phyloP scores from a whole-genome alignment of 2,797 vertebrate genomes.

The Margarornis squamiger region DNA sequence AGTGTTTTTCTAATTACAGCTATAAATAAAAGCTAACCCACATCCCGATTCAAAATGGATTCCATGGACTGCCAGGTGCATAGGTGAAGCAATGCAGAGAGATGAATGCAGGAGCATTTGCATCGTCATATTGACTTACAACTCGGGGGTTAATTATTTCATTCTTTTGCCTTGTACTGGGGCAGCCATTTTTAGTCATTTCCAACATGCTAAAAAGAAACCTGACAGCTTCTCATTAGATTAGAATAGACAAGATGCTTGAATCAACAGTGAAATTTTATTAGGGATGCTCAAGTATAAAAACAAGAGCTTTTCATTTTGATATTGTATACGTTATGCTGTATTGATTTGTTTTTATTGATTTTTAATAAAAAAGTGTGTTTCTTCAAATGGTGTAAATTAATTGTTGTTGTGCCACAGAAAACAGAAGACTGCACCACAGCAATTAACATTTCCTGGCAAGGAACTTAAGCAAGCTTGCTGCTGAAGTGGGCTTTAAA shows the following conservation, averaged over 20 bases:
- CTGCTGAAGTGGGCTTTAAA: constrained; percentile 33
- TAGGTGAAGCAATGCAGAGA: constrained; percentile 3
- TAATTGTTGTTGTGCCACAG: constrained; percentile 43
- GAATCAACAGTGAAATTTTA: constrained; percentile 31
- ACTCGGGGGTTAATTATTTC: constrained; percentile 39
- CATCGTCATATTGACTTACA: constrained; percentile 38
- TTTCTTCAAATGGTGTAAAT: constrained; percentile 57
- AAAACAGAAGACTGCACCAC: constrained; percentile 53
- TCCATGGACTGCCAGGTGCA: not conserved
- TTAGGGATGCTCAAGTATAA: constrained; percentile 6
- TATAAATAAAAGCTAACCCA: constrained; percentile 43
- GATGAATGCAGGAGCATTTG: not conserved
- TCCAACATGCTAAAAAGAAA: constrained; percentile 53
- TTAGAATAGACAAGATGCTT: constrained; percentile 33
- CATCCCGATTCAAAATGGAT: constrained; percentile 3
- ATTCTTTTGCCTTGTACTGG: not conserved
- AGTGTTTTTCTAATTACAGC: constrained; percentile 47
- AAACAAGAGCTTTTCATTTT: constrained; percentile 52
- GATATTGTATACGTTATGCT: not conserved
- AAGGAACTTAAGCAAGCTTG: not conserved
- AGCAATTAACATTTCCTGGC: constrained; percentile 68
- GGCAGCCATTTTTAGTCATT: constrained; percentile 29
- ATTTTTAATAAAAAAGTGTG: constrained; percentile 63
- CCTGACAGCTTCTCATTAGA: constrained; percentile 44
- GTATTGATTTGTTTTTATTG: constrained; percentile 58